Conservation (phyloP, 2,888 invertebrate species). For the Rhyacophila evoluta region DNA sequence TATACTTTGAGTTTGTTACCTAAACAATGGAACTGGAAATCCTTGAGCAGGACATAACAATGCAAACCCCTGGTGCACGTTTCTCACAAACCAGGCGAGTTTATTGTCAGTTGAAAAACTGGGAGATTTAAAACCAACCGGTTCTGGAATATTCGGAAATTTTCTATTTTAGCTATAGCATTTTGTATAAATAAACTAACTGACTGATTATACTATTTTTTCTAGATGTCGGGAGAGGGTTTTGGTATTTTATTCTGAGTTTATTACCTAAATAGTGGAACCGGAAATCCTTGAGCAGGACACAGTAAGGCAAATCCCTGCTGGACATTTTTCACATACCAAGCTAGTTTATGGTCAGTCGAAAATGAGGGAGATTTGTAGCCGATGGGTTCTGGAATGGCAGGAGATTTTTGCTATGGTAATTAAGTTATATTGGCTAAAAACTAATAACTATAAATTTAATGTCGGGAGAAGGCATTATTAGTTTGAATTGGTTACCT, state of each 20-base stretch:
- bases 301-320: conserved; percentile 70
- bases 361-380: conserved; percentile 65
- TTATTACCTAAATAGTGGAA: conserved; percentile 76
- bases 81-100: too few species aligned
- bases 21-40: too few species aligned
- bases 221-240: conserved; percentile 12
- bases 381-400: conserved; percentile 63
- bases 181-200: too few species aligned
- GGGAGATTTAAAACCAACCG: too few species aligned
- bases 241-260: not conserved
- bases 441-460: conserved; percentile 34
- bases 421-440: not conserved
- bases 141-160: too few species aligned
- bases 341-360: conserved; percentile 62
- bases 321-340: conserved; percentile 60
- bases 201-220: not conserved
- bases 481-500: conserved; percentile 35
- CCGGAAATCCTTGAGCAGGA: conserved; percentile 79
- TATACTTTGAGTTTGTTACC: too few species aligned
- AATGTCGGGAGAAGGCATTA: conserved; percentile 50
- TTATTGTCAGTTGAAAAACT: too few species aligned
- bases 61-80: too few species aligned
- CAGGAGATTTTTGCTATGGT: not conserved
- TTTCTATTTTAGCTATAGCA: too few species aligned
- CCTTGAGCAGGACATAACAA: too few species aligned